These are phyloP conservation scores for Rattus rattus DNA, from an alignment of 2,113 vertebrate species.

Conservation along the genomic window DNA sequence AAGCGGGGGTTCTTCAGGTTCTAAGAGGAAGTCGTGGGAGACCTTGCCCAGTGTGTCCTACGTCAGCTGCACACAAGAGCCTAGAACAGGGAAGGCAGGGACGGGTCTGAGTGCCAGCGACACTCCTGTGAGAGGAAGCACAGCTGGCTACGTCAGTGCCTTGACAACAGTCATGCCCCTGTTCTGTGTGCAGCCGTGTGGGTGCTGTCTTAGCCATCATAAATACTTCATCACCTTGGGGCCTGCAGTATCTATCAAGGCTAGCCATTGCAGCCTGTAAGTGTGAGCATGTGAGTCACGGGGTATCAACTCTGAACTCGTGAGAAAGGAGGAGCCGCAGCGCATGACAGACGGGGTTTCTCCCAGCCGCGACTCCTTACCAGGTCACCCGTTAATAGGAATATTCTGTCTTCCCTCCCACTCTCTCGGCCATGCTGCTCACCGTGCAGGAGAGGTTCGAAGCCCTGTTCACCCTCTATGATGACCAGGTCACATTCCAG, in stretches of 20 bases:
- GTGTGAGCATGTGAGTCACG: not conserved
- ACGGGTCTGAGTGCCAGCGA: not conserved
- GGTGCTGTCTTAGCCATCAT: not conserved
- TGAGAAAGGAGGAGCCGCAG: not conserved
- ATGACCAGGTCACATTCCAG: slow-evolving; percentile 95
- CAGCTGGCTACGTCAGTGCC: not conserved
- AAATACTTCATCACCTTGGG: not conserved
- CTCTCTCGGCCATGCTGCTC: slow-evolving; percentile 36
- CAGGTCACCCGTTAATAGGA: slow-evolving; percentile 13
- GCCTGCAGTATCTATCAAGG: not conserved
- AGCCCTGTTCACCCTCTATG: slow-evolving; percentile 94
- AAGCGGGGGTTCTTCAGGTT: not conserved
- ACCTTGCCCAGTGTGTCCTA: not conserved
- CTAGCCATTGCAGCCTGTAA: not conserved
- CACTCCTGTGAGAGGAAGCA: not conserved
- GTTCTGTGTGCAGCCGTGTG: not conserved
- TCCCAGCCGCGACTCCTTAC: not conserved
- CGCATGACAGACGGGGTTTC: not conserved
- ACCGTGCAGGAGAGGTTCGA: slow-evolving; percentile 93
- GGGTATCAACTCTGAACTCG: no score
- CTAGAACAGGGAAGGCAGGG: not conserved
- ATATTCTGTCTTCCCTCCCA: not conserved
- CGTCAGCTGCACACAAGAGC: not conserved
- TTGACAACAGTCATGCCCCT: not conserved
- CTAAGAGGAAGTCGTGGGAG: not conserved